phyloP scores from a whole-genome alignment of 2,797 vertebrate species.

The Apodemus agrarius region DNA sequence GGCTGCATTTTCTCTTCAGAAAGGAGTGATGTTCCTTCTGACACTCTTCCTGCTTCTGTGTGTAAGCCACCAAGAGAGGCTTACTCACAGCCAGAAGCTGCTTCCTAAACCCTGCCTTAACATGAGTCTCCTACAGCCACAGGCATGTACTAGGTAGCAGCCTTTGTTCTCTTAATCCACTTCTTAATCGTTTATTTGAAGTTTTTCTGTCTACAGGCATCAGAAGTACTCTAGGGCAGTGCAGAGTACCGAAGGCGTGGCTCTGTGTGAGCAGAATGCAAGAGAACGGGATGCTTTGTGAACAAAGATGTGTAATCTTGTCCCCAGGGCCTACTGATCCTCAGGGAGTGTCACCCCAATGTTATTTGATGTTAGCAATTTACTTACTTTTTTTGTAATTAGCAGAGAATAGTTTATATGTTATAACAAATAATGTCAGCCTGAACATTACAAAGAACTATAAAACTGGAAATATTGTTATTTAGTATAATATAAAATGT shows the following conservation, averaged over 20 bases:
- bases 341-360: neutral
- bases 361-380: neutral
- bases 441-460: neutral
- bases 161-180: constrained; percentile 57
- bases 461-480: neutral
- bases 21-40: neutral
- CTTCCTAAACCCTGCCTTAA: constrained; percentile 14
- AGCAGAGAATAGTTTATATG: neutral
- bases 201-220: constrained; percentile 25
- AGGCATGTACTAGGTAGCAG: neutral
- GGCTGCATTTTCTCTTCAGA: neutral
- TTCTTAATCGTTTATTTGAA: constrained; percentile 44
- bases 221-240: constrained; percentile 25
- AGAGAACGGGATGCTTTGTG: neutral
- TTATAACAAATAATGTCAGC: neutral
- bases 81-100: neutral
- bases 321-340: neutral
- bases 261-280: neutral
- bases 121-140: constrained; percentile 49
- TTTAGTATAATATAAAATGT: neutral
- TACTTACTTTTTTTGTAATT: constrained; percentile 23
- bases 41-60: neutral
- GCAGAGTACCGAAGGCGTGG: neutral
- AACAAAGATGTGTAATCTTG: constrained; percentile 12
- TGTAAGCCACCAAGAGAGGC: neutral